Percentiles rank a stretch among this genome's conserved stretches.
These are phyloP conservation scores for Zoanthus solanderi DNA, from an alignment of 92 coral and sea anemone species.

Conservation along the genomic window DNA sequence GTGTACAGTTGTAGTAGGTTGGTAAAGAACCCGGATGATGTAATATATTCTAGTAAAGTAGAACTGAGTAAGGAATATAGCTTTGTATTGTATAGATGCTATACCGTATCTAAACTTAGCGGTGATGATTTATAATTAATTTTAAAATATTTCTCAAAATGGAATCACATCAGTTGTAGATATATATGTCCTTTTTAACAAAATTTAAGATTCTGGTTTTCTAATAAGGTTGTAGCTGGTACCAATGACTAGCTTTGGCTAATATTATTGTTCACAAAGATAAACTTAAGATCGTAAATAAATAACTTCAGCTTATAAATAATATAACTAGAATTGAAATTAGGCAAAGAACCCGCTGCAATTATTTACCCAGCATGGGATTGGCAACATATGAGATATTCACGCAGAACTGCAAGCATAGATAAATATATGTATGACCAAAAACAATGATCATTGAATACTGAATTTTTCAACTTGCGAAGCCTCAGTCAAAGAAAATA, in stretches of 20 bases:
- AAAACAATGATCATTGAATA: not conserved
- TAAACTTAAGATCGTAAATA: not conserved
- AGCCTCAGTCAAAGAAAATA: not conserved
- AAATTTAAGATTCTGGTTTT: not conserved
- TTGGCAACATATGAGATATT: not conserved
- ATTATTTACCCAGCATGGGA: not conserved
- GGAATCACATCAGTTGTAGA: not conserved
- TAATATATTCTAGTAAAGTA: not conserved
- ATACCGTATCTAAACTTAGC: not conserved
- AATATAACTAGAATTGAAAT: slow-evolving; percentile 9
- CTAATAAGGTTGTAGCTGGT: not conserved
- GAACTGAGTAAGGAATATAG: not conserved
- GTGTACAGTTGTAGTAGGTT: not conserved
- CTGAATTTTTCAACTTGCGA: not conserved
- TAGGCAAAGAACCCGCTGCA: not conserved
- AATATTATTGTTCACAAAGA: not conserved
- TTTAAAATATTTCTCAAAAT: not conserved
- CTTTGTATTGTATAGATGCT: not conserved
- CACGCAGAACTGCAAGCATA: slow-evolving; percentile 3
- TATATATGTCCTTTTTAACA: not conserved
- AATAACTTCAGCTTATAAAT: not conserved
- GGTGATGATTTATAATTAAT: not conserved
- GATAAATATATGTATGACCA: not conserved
- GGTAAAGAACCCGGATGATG: not conserved
- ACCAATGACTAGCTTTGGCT: not conserved